Conservation (phyloP, 2,888 invertebrate species). For the Xestia rhomboidea region DNA sequence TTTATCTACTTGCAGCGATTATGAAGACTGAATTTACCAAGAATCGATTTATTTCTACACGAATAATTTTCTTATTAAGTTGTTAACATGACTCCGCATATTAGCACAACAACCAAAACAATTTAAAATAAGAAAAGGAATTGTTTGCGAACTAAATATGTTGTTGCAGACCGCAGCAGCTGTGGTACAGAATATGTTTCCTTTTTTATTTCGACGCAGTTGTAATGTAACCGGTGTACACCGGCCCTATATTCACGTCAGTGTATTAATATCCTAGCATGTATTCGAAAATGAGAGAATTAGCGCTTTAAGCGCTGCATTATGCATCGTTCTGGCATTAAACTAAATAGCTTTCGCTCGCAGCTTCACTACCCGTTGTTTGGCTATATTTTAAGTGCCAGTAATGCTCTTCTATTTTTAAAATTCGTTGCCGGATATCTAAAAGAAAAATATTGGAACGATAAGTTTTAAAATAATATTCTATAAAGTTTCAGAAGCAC, state of each 20-base stretch:
- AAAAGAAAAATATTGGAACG: constrained; percentile 18
- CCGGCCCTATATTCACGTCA: constrained; percentile 44
- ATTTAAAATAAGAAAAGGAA: constrained; percentile 59
- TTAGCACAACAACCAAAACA: constrained; percentile 38
- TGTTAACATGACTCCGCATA: constrained; percentile 47
- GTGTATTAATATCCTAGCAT: constrained; percentile 60
- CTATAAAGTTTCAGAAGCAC: constrained; percentile 24
- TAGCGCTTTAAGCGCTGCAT: constrained; percentile 56
- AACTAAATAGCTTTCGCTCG: constrained; percentile 58
- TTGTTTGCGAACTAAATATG: constrained; percentile 55
- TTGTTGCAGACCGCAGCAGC: constrained; percentile 50
- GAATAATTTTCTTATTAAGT: constrained; percentile 35
- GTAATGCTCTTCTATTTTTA: constrained; percentile 19
- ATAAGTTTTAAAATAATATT: constrained; percentile 45
- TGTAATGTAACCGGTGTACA: constrained; percentile 42
- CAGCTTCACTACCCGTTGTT: constrained; percentile 39
- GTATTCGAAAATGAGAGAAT: constrained; percentile 64
- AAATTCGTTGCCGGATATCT: constrained; percentile 19
- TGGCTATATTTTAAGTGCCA: constrained; percentile 32
- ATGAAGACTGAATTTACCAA: neutral
- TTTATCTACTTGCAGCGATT: neutral
- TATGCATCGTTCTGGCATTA: constrained; percentile 59
- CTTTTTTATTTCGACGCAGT: constrained; percentile 51
- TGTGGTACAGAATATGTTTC: constrained; percentile 49
- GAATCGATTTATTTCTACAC: constrained; percentile 15